Evolutionary conservation across 2,888 invertebrate species (phyloP), one percentile per base, ranked within the genome.

Genomic region (Spilosoma lubricipeda): DNA sequence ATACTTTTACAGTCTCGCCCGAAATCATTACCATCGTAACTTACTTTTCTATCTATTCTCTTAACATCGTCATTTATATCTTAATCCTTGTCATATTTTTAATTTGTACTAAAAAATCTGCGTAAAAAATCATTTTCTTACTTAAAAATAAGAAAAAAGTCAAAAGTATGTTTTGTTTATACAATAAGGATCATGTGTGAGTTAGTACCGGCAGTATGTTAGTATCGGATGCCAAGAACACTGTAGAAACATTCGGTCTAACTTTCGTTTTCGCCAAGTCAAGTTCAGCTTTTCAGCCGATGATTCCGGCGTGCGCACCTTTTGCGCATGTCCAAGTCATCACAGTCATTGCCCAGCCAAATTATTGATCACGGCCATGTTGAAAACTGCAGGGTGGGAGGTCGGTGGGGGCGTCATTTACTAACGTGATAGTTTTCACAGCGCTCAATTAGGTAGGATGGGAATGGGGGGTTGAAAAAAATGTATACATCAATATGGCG

Each of bases 201-300:
- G 74, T 73, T 77, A 77, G 67, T 36, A 74, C 39, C 56, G 74
- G 68, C 65, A 78, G 74, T 78, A 76, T 79, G 86, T 79, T 77
- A 81, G 79, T 84, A 87, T 86, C 88, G 87, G 89, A 90, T 90
- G 91, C 93, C 94, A 95, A 95, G 95, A 94, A 93, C 92, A 90
- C 89, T 87, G 89, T 91, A 94, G 94, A 95, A 95, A 95, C 95
- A 95, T 94, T 92, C 89, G 89, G 91, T 87, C 90, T 89, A 91
- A 95, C 95, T 95, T 95, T 95, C 95, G 92, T 95, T 95, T 95
- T 95, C 95, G 93, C 86, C 93, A 95, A 95, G 94, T 95, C 95
- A 95, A 95, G 95, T 95, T 95, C 95, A 95, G 94, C 89, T 93
- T 93, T 94, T 93, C 23, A 56, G 52, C 89, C 93, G 93, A 94